Percentiles rank a stretch among this genome's conserved stretches.
These are phyloP conservation scores for Apodemus agrarius DNA, from an alignment of 2,797 vertebrate species.

Conservation along the genomic window DNA sequence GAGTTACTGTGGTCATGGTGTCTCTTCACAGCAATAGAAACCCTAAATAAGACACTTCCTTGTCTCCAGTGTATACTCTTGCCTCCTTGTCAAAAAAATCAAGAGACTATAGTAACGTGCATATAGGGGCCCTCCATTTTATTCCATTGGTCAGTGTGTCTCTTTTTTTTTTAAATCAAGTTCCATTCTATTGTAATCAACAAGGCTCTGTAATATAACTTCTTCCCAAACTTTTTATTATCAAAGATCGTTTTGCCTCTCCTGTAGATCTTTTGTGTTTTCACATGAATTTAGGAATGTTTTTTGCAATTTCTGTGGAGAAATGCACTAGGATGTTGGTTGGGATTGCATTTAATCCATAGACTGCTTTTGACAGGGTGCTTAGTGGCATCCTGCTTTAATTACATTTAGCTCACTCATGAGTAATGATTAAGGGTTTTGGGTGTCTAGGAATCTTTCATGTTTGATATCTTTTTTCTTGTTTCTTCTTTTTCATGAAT, in stretches of 20 bases:
- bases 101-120: not conserved
- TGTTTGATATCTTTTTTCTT: not conserved
- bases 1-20: not conserved
- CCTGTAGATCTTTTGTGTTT: not conserved
- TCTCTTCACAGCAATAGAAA: not conserved
- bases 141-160: not conserved
- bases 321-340: not conserved
- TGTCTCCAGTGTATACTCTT: not conserved
- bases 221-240: not conserved
- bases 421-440: not conserved
- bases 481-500: constrained; percentile 1
- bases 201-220: not conserved
- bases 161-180: not conserved
- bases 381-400: not conserved
- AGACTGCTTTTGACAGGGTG: not conserved
- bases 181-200: not conserved
- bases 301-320: not conserved
- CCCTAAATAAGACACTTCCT: not conserved
- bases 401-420: not conserved
- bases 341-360: not conserved
- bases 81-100: not conserved
- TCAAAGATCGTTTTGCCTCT: not conserved
- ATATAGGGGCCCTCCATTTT: not conserved
- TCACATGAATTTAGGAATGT: not conserved
- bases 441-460: not conserved